These are phyloP conservation scores for Acomys russatus DNA, from an alignment of 2,797 vertebrate species.

Conservation along the genomic window DNA sequence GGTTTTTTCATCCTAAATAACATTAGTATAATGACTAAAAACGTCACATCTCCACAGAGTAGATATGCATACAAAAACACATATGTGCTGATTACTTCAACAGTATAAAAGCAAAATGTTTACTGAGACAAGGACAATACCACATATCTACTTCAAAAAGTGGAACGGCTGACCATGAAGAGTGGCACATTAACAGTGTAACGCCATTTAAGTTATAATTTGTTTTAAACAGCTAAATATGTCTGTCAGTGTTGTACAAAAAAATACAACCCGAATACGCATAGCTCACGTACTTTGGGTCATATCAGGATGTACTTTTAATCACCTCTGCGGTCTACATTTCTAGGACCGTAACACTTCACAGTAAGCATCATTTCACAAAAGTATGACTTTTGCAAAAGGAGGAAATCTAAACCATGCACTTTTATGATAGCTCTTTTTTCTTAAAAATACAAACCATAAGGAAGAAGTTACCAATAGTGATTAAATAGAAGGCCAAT, in stretches of 20 bases:
- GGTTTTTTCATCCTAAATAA: slow-evolving; percentile 95
- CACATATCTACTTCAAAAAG: slow-evolving; percentile 14
- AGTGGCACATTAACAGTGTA: slow-evolving; percentile 2
- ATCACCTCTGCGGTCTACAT: neutral
- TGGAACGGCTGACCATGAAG: neutral
- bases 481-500: slow-evolving; percentile 38
- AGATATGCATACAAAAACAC: slow-evolving; percentile 29
- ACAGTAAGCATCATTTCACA: neutral
- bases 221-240: slow-evolving; percentile 35
- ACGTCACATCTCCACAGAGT: slow-evolving; percentile 48
- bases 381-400: slow-evolving; percentile 41
- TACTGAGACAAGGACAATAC: slow-evolving; percentile 26
- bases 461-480: slow-evolving; percentile 46
- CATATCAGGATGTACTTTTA: neutral
- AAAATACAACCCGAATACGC: slow-evolving; percentile 50
- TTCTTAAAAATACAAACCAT: slow-evolving; percentile 20
- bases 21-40: slow-evolving; percentile 68
- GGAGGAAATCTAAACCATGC: slow-evolving; percentile 8
- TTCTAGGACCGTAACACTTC: neutral
- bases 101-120: slow-evolving; percentile 38
- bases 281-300: slow-evolving; percentile 12
- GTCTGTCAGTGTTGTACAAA: neutral
- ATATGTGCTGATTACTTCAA: slow-evolving; percentile 17
- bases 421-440: slow-evolving; percentile 25
- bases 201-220: slow-evolving; percentile 32